Evolutionary conservation across 2,888 invertebrate species (phyloP).

Genomic region (Elmis aenea): DNA sequence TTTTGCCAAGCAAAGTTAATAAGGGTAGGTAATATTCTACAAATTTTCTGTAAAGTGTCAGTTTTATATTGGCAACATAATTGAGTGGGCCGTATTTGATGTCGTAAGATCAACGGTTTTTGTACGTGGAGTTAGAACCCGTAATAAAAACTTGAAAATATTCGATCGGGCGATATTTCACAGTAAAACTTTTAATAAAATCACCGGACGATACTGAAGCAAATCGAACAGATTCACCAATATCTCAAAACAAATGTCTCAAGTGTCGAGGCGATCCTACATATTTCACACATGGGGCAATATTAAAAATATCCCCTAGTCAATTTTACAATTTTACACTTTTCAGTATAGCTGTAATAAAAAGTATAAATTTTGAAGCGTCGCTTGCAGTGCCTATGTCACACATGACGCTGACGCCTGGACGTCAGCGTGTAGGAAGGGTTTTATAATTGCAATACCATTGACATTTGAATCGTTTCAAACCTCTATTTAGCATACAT

Average conservation of each 20-base stretch:
- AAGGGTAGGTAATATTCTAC: no score
- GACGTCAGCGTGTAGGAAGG: slow-evolving; percentile 36
- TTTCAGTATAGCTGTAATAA: slow-evolving; percentile 32
- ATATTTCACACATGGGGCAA: slow-evolving; percentile 31
- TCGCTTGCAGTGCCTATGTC: slow-evolving; percentile 24
- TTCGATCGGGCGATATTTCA: no score
- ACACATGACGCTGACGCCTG: slow-evolving; percentile 31
- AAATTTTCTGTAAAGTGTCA: no score
- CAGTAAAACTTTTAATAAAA: no score
- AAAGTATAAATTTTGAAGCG: slow-evolving; percentile 39
- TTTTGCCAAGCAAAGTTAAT: no score
- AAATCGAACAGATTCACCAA: no score
- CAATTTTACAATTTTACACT: slow-evolving; percentile 39
- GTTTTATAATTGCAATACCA: slow-evolving; percentile 45
- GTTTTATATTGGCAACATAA: no score
- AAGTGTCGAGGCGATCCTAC: slow-evolving; percentile 24
- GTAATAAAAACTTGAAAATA: no score
- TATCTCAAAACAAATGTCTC: slow-evolving; percentile 29
- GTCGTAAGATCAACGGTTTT: no score
- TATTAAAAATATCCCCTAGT: slow-evolving; percentile 32
- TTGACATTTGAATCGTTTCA: slow-evolving; percentile 41
- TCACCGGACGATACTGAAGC: no score
- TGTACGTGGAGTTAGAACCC: no score
- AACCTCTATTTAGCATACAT: slow-evolving; percentile 46
- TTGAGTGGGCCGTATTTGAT: no score